A percentile compares a stretch with the other conserved stretches of the same genome.
These are phyloP conservation scores for Drosophila persimilis DNA, from an alignment of 1,140 invertebrate species.

Conservation along the genomic window DNA sequence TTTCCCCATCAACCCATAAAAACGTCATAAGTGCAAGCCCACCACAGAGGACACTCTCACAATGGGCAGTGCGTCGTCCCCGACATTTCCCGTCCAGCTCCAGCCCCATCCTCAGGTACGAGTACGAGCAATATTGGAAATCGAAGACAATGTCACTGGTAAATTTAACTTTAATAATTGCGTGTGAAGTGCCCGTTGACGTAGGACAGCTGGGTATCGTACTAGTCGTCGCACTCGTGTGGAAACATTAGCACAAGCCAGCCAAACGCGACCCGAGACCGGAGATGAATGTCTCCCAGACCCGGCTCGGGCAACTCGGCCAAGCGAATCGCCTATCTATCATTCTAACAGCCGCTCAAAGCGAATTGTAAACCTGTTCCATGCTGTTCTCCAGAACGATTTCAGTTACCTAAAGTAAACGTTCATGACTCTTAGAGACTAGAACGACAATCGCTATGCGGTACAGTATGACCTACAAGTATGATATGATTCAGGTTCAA, in stretches of 20 bases:
- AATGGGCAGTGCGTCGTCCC: background rate
- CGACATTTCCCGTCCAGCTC: background rate
- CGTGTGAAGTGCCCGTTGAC: conserved; percentile 58
- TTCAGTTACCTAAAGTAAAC: conserved; percentile 23
- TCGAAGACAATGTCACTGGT: conserved; percentile 52
- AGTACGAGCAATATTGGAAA: conserved; percentile 38
- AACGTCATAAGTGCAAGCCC: conserved; percentile 8
- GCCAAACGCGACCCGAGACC: conserved; percentile 50
- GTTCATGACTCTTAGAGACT: conserved; percentile 3
- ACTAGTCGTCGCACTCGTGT: conserved; percentile 39
- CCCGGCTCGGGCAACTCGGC: conserved; percentile 10
- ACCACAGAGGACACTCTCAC: conserved; percentile 9
- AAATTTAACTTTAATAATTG: conserved; percentile 60
- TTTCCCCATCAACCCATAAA: background rate
- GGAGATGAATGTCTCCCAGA: conserved; percentile 23
- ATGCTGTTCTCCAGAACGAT: conserved; percentile 35
- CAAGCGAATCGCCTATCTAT: conserved; percentile 32
- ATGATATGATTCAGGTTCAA: too few species aligned
- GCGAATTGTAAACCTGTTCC: conserved; percentile 50
- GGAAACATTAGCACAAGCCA: conserved; percentile 57
- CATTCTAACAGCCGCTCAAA: conserved; percentile 42
- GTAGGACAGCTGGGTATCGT: conserved; percentile 32
- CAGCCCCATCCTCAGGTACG: background rate
- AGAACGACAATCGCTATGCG: conserved; percentile 14
- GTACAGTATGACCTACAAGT: conserved; percentile 18